Evolutionary conservation across 2,888 invertebrate genomes (phyloP).

Genomic region (Druceiella hillmani): DNA sequence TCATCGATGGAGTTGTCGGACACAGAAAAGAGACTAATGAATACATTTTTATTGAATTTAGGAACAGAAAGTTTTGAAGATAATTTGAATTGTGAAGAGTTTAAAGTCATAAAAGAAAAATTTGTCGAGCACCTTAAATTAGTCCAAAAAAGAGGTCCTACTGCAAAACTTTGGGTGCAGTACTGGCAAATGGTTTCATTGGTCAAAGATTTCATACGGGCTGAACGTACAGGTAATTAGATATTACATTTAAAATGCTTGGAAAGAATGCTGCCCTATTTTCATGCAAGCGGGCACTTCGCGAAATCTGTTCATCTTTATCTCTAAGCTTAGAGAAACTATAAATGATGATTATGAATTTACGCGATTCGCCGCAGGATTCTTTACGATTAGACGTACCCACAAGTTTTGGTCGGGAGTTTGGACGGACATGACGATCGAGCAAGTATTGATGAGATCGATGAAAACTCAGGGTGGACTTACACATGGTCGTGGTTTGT

Average conservation of each 20-base stretch:
- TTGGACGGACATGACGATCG: constrained; percentile 22
- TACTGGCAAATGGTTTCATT: constrained; percentile 23
- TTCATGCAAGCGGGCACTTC: constrained; percentile 25
- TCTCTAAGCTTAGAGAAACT: constrained; percentile 23
- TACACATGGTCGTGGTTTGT: constrained; percentile 23
- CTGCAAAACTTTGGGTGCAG: constrained; percentile 24
- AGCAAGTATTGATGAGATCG: constrained; percentile 22
- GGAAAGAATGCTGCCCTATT: constrained; percentile 20
- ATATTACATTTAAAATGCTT: constrained; percentile 22
- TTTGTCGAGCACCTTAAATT: constrained; percentile 17
- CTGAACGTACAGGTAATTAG: constrained; percentile 27
- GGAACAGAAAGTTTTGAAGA: constrained; percentile 18
- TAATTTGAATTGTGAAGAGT: constrained; percentile 19
- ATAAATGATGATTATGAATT: constrained; percentile 23
- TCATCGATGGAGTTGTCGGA: constrained; percentile 18
- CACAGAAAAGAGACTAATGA: constrained; percentile 22
- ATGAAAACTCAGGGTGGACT: constrained; percentile 26
- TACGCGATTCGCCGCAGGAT: constrained; percentile 18
- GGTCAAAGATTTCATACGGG: constrained; percentile 24
- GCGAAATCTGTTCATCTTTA: constrained; percentile 26
- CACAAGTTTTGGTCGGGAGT: constrained; percentile 22
- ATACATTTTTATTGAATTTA: constrained; percentile 19
- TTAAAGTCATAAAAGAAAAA: constrained; percentile 17
- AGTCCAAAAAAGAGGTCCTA: constrained; percentile 22
- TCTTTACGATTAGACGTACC: constrained; percentile 20